Base-by-base conservation (phyloP, 53 echinoderm and acorn worm genomes). In the Mesocentrotus franciscanus region DNA sequence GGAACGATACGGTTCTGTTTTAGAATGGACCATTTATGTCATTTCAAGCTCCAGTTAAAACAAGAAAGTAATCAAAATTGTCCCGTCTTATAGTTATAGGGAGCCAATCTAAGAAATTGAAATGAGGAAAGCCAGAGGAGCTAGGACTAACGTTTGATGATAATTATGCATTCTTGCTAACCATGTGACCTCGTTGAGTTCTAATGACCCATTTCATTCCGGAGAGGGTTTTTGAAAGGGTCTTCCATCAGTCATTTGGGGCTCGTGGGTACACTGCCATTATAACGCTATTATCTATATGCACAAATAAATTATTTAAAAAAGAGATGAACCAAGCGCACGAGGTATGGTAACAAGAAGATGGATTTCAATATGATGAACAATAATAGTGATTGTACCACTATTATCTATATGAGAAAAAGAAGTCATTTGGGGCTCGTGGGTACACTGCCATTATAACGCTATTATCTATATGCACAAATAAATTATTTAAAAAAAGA, bases 41-140 rank as follows among this genome's bases (percentile, higher is more conserved):
- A 74, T 81, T 81, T 81, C 42, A 81, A 81, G 81, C 42, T 10
- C 81, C 42, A 81, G 81, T 81, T 81, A 36, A 81, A 42, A 81
- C 81, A 81, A 81, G 18, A 81, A 33, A 20, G 36, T 36, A 39
- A 39, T 81, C 22, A 81, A 81, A 36, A 81, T 39, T 6, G 39
- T 42, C 15, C 10, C 16, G 16, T 17, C 81, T 39, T 42, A 9
- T 18, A 81, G 17, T 39, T 42, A 9, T 18, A 81, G 17, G 8
- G 36, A 81, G 42, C 30, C 22, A 81, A 39, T 81, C 17, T 39
- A 11, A 81, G 36, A 81, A 81, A 81, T 81, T 81, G 36, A 42
- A 42, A 81, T 81, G 81, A 18, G 36, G 33, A 81, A 20, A 27
- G 81, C 42, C 10, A 18, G 42, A 32, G 81, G 15, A 78, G n/a